Evolutionary conservation across 2,888 invertebrate genomes (phyloP).

Genomic region (Ischnus inquisitorius): DNA sequence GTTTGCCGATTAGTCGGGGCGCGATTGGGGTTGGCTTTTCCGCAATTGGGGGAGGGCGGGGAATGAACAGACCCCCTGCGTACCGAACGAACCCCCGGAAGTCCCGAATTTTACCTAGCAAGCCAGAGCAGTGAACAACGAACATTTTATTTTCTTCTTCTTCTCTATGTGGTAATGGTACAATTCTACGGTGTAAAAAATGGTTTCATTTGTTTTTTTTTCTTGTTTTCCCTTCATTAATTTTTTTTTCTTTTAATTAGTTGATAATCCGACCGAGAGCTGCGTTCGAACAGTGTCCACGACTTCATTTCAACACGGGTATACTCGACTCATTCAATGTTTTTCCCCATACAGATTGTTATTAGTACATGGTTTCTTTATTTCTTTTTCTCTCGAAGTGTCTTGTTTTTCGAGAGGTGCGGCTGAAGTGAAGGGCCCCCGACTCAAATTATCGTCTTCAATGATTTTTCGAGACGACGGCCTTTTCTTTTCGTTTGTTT

Average conservation of each 20-base stretch:
- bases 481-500: constrained; percentile 27
- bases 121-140: constrained; percentile 83
- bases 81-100: constrained; percentile 76
- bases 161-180: constrained; percentile 80
- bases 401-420: constrained; percentile 66
- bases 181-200: constrained; percentile 82
- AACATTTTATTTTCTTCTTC: constrained; percentile 75
- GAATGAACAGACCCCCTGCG: constrained; percentile 70
- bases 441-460: constrained; percentile 40
- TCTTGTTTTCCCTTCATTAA: not conserved
- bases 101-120: constrained; percentile 79
- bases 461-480: constrained; percentile 47
- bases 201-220: constrained; percentile 37
- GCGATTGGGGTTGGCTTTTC: constrained; percentile 63
- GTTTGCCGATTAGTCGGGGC: constrained; percentile 81
- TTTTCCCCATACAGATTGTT: constrained; percentile 46
- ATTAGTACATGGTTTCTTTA: constrained; percentile 22
- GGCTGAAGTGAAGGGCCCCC: constrained; percentile 59
- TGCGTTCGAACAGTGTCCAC: constrained; percentile 60
- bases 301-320: constrained; percentile 46
- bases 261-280: constrained; percentile 57
- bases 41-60: constrained; percentile 15
- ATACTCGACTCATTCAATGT: constrained; percentile 58
- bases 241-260: constrained; percentile 40
- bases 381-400: constrained; percentile 58